Evolutionary conservation across 2,113 vertebrate genomes (phyloP).

Genomic region (Oreochromis niloticus): DNA sequence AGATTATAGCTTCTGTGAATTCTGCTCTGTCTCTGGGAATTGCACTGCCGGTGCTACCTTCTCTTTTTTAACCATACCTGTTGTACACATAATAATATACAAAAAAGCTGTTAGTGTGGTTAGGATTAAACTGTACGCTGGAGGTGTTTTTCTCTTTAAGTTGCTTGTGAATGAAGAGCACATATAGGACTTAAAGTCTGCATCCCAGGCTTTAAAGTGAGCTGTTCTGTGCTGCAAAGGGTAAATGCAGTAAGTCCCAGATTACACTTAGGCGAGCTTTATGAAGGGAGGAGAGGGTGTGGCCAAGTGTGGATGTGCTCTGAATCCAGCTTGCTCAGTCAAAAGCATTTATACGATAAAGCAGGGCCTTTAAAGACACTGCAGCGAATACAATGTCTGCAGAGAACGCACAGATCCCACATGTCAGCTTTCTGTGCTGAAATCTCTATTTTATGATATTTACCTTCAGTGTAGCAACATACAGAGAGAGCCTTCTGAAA

Average conservation of each 20-base stretch:
- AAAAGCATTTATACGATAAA: neutral
- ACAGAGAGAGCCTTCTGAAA: neutral
- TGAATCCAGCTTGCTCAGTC: slow-evolving; percentile 8
- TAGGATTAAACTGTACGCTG: neutral
- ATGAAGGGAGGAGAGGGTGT: slow-evolving; percentile 23
- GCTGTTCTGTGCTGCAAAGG: slow-evolving; percentile 21
- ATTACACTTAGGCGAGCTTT: slow-evolving; percentile 21
- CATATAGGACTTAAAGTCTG: neutral
- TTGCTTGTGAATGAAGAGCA: neutral
- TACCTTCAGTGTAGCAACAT: neutral
- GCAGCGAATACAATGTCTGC: slow-evolving; percentile 1
- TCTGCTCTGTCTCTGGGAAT: neutral
- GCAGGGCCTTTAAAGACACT: neutral
- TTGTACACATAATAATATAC: neutral
- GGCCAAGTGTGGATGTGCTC: slow-evolving; percentile 32
- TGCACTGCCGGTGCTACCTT: neutral
- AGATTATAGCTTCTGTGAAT: neutral
- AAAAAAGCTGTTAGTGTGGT: neutral
- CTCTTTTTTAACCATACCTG: neutral
- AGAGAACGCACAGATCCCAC: neutral
- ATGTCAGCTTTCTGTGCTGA: neutral
- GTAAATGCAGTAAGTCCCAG: slow-evolving; percentile 36
- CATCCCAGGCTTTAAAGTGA: slow-evolving; percentile 5
- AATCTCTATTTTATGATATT: neutral
- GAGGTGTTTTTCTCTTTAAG: neutral